A percentile compares a stretch with the other conserved stretches of the same genome.
phyloP scores from a whole-genome alignment of 2,113 vertebrate genomes.

The Chrysemys picta region DNA sequence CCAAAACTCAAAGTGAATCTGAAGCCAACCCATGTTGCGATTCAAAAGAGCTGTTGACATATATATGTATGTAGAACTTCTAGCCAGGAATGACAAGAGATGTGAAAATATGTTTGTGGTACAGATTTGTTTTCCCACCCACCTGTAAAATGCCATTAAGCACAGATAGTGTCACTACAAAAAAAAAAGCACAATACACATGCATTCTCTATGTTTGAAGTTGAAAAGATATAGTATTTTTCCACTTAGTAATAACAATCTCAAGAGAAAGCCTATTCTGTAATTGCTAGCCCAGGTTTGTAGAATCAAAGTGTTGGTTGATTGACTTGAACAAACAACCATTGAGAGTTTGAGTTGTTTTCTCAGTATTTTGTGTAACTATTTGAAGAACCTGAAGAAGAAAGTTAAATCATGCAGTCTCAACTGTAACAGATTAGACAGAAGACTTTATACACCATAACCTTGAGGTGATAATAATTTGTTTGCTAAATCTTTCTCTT shows the following conservation, averaged over 20 bases:
- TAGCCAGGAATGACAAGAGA: not conserved
- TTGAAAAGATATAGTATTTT: slow-evolving; percentile 19
- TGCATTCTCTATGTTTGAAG: slow-evolving; percentile 21
- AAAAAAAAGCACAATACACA: not conserved
- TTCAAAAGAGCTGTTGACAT: not conserved
- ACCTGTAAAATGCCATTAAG: not conserved
- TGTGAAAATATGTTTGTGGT: not conserved
- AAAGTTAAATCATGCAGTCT: not conserved
- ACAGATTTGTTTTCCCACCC: not conserved
- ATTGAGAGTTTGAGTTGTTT: not conserved
- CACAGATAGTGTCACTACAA: not conserved
- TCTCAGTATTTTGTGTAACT: not conserved
- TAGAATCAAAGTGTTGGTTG: not conserved
- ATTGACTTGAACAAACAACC: not conserved
- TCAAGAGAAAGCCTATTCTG: not conserved
- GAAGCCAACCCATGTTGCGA: not conserved
- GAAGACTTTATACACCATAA: not conserved
- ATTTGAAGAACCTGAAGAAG: slow-evolving; percentile 17
- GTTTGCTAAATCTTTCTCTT: slow-evolving; percentile 1
- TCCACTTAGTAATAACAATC: slow-evolving; percentile 11
- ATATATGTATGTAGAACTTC: not conserved
- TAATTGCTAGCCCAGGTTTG: not conserved
- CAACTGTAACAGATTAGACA: not conserved
- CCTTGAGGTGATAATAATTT: not conserved
- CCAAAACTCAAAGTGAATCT: not conserved